Evolutionary conservation across 2,888 invertebrate genomes (phyloP), one percentile per base, ranked within the genome.

Genomic region (Proisotoma minuta): DNA sequence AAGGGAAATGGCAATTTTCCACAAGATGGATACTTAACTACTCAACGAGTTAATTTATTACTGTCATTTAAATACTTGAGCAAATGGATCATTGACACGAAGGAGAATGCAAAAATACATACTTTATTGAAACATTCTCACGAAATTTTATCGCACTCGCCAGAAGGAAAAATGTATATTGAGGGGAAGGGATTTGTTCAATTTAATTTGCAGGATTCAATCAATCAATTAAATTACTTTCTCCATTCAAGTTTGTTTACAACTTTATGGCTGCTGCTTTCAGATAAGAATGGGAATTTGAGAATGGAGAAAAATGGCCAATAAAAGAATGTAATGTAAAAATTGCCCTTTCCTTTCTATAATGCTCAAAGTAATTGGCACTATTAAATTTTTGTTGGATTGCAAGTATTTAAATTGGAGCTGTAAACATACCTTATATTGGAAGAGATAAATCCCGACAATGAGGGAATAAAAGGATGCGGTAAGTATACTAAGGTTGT

Each of bases 401-500:
- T 34, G 34, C 8, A 8, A 10, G 8, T 34, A 34, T 34, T 34
- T 34, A 34, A 34, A 34, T 34, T 34, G 8, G 43, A 26, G 43
- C 18, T 34, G 3, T 10, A 53, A 15, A 40, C 47, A 48, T 50
- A 90, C 90, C 84, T 87, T 85, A 77, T 89, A 89, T 69, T 87
- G 84, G 79, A 90, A 89, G 69, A 89, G 82, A 74, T 87, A 83
- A 78, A 91, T 85, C 70, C 91, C 91, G 73, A 86, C 83, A 53
- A 91, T 82, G 22, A 91, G 83, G 2, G 90, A 87, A 77, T 91
- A 92, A 78, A 90, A 91, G 78, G 91, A 90, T 15, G 66, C 66
- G 4, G 66, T 63, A 60, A 92, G 79, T 63, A 91, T 84, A 10
- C 89, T 87, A 70, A 92, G 79, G 78, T 91, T 92, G 76, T 90